Evolutionary conservation across 2,113 vertebrate species (phyloP), one percentile per base, ranked within the genome.

Genomic region (Hemiprocne comata): DNA sequence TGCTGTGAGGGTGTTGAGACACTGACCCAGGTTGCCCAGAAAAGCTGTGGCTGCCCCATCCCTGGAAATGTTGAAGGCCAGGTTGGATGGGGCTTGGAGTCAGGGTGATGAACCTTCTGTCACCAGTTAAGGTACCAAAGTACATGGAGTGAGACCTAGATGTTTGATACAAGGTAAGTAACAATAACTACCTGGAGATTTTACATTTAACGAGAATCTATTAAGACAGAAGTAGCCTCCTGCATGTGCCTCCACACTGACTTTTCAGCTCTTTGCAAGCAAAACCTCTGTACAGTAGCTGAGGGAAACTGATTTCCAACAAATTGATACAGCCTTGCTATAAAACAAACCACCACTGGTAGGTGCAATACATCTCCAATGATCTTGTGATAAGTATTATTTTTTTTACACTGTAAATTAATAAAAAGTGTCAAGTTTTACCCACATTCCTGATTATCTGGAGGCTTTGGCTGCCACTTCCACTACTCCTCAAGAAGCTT

Each of bases 211-310:
- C 60, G 88, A 70, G 25, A 21, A 53, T 7, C 38, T 51, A 1
- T 29, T 50, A 73, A 15, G 31, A 61, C 20, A 81, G 19, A 72
- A 91, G 66, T 0, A 34, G 17, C 11, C 31, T 93, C 40, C 40
- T 36, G 9, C 0, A 0, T 23, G 28, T 29, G 18, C n/a, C 44
- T 53, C 26, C 23, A 53, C 7, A 13, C 4, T 38, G 40, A 0
- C 40, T 93, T 57, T 89, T 81, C 70, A 75, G 29, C 14, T 76
- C 26, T 58, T 67, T 9, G 28, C 0, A 0, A 91, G 54, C 26
- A 75, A 84, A 60, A 74, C 7, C 20, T 77, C 38, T 44, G 38
- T 44, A 8, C 28, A 58, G 48, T 2, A 70, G 5, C 36, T 51
- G 46, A 77, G 42, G 29, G 20, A 85, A 69, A 74, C n/a, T 13